These are phyloP conservation scores for Catocala sponsa DNA, from an alignment of 2,888 invertebrate genomes.

Conservation along the genomic window DNA sequence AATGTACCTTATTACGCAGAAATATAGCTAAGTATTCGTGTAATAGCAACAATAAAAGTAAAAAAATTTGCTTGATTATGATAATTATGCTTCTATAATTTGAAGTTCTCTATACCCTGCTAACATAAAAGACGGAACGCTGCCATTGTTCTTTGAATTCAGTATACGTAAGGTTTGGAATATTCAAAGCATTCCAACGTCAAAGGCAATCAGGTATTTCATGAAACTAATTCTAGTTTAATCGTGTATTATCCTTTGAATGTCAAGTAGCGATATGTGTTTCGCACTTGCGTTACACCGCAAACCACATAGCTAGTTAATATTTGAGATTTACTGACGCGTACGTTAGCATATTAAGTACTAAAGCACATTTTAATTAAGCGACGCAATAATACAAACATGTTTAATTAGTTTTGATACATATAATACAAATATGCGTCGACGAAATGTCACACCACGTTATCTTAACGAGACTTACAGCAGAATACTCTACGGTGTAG, in stretches of 20 bases:
- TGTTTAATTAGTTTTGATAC: slow-evolving; percentile 36
- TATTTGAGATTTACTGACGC: slow-evolving; percentile 25
- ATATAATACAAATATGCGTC: not conserved
- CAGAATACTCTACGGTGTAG: too few species aligned
- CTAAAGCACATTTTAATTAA: slow-evolving; percentile 27
- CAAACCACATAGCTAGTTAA: slow-evolving; percentile 29
- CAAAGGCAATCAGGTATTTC: slow-evolving; percentile 30
- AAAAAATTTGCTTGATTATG: too few species aligned
- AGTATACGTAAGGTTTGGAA: too few species aligned
- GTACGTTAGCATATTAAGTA: slow-evolving; percentile 24
- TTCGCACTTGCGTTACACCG: slow-evolving; percentile 27
- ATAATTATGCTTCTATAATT: too few species aligned
- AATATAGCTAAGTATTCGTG: too few species aligned
- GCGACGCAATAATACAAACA: slow-evolving; percentile 24
- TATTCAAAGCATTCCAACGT: slow-evolving; percentile 10
- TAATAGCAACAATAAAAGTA: too few species aligned
- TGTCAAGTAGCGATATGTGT: slow-evolving; percentile 16
- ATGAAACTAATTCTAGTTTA: slow-evolving; percentile 27
- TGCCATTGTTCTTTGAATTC: too few species aligned
- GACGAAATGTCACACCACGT: not conserved
- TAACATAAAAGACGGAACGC: too few species aligned
- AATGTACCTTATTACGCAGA: too few species aligned
- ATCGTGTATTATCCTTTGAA: slow-evolving; percentile 24
- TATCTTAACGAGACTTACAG: not conserved
- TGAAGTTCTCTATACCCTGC: too few species aligned